Percentiles rank a stretch among this genome's conserved stretches.
phyloP scores from a whole-genome alignment of 2,888 invertebrate genomes.

The Bombyx huttoni region DNA sequence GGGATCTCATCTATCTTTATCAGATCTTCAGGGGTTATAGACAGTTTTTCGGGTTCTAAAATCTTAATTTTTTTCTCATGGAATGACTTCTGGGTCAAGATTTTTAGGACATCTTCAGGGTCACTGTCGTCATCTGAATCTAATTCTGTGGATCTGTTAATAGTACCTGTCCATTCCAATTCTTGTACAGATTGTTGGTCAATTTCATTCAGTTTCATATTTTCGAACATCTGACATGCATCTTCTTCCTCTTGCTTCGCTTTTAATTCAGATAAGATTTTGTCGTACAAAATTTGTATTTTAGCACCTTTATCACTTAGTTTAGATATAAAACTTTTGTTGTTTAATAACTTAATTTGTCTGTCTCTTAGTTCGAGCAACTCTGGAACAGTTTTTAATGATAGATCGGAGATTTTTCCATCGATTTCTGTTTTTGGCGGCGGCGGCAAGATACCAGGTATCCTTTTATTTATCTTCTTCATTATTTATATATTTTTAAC shows the following conservation, averaged over 20 bases:
- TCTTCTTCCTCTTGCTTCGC: conserved; percentile 62
- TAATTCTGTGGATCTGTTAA: conserved; percentile 36
- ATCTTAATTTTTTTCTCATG: conserved; percentile 63
- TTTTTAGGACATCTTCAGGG: conserved; percentile 71
- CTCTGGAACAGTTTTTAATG: conserved; percentile 54
- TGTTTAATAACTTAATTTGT: conserved; percentile 67
- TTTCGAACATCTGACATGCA: conserved; percentile 59
- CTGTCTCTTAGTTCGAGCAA: conserved; percentile 67
- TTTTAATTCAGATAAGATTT: conserved; percentile 58
- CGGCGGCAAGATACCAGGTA: conserved; percentile 59
- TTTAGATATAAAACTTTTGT: conserved; percentile 65
- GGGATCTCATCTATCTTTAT: conserved; percentile 52
- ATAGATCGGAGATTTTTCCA: conserved; percentile 65
- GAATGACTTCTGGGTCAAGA: conserved; percentile 67
- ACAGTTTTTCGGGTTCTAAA: conserved; percentile 48
- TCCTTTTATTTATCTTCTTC: conserved; percentile 47
- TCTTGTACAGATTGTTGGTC: conserved; percentile 62
- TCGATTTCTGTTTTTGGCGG: conserved; percentile 62
- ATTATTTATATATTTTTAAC: conserved; percentile 14
- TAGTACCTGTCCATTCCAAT: conserved; percentile 74
- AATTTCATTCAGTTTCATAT: conserved; percentile 52
- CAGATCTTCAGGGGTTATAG: conserved; percentile 67
- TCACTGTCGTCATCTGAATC: conserved; percentile 75
- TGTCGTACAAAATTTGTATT: conserved; percentile 57
- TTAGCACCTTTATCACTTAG: conserved; percentile 74